Base-by-base conservation (phyloP, 2,113 vertebrate species). In the Ranitomeya variabilis region DNA sequence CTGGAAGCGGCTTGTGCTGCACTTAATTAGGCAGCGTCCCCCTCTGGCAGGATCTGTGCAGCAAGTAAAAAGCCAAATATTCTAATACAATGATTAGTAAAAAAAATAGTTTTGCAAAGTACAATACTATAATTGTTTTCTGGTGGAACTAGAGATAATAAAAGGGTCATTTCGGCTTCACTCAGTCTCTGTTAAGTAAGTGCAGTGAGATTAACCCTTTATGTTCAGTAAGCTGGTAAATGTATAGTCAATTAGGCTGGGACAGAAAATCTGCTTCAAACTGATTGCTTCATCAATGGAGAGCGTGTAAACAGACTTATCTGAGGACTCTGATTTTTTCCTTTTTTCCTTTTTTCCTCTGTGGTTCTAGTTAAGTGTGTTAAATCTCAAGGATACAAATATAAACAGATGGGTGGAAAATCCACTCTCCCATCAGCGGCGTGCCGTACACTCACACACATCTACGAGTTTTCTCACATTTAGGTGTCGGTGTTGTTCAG, bases 261-360 rank as follows among this genome's bases (percentile, higher is more conserved):
- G 79, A 81, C 18, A 31, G 15, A 74, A 69, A 83, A 74, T 85
- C 83, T 74, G 83, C 83, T 73, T 23, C 14, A 19, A 21, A 15
- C 6, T 31, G 66, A 73, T 15, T 57, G 6, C 26, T 57, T 23
- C 55, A 88, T 80, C 80, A 82, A 66, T 18, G 89, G 66, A 23
- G 71, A 76, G 52, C 37, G 37, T 73, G 45, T 57, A 18, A 54
- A 73, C 7, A 67, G 13, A 37, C 79, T 89, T 87, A 90, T 90
- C 90, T 52, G 18, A 66, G 82, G 11, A 90, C 92, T 95, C 95
- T 95, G 94, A 95, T 95, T 95, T 93, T 92, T 93, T 92, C 37
- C 19, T 1, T 95, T 93, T 92, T 93, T 92, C 37, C 19, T 1
- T 14, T 14, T 31, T 7, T 7, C 90, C 60, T 37, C 21, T 0